Evolutionary conservation across 1,140 invertebrate species (phyloP), one percentile per base, ranked within the genome.

Genomic region (Drosophila equinoxialis): DNA sequence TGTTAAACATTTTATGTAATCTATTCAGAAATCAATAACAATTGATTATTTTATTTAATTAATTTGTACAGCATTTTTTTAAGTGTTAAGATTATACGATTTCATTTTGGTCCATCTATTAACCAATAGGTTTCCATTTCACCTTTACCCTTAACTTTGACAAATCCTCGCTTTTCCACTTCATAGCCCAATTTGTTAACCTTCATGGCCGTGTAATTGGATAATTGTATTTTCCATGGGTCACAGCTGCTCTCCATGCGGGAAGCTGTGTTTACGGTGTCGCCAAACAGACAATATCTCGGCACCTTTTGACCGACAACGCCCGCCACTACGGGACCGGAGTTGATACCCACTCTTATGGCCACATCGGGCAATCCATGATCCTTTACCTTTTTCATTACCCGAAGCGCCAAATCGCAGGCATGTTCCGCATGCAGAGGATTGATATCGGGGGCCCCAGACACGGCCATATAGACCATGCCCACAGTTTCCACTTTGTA

Each of bases 91-190:
- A 51, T 37, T 35, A 11, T 37, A 4, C 1, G 41, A 14, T 14
- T 35, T 73, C 79, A 60, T 30, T 82, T 62, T 41, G 82, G 82
- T 79, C 83, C 82, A 37, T 71, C 79, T 13, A 86, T 17, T n/a
- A 98, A 81, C 97, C 97, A 98, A 91, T 95, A 97, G 0, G 96
- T 97, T 91, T 96, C 94, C 96, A 97, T 96, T 81, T 96, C 95
- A n/a, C 97, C 97, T 93, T 98, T 98, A 13, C 97, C 97, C 95
- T 97, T 97, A 33, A 97, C 95, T 64, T 93, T 93, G 10, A 96
- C 94, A n/a, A 94, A 84, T 42, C 96, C 96, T 64, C 96, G 93
- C 55, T 94, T 93, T 87, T 94, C 93, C 6, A 95, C 91, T 23
- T 92, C 90, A 87, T 96, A 97, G n/a, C 91, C 90, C 1, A 93